These are phyloP conservation scores for Exocentrus adspersus DNA, from an alignment of 2,888 invertebrate species.

Conservation along the genomic window DNA sequence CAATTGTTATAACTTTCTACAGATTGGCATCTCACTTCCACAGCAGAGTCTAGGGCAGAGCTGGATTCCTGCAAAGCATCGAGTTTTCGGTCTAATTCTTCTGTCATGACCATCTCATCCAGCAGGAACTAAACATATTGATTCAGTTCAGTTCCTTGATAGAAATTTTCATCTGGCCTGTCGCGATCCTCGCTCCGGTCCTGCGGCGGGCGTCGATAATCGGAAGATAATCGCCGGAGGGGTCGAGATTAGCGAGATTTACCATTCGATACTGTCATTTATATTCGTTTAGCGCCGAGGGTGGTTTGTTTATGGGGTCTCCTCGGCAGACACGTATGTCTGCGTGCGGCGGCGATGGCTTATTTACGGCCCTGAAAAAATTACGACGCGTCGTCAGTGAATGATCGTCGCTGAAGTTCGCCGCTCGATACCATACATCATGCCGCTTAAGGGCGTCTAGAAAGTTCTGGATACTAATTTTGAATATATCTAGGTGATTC, in stretches of 20 bases:
- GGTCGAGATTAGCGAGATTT: slow-evolving; percentile 62
- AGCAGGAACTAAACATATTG: too few relatives aligned
- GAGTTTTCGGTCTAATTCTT: too few relatives aligned
- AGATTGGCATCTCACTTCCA: too few relatives aligned
- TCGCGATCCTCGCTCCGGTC: background rate
- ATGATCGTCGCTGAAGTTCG: slow-evolving; percentile 50
- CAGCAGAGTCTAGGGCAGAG: too few relatives aligned
- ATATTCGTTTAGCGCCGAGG: slow-evolving; percentile 59
- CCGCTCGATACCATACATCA: slow-evolving; percentile 18
- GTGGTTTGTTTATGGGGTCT: slow-evolving; percentile 48
- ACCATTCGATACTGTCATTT: slow-evolving; percentile 62
- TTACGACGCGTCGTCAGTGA: slow-evolving; percentile 55
- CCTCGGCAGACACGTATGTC: slow-evolving; percentile 47
- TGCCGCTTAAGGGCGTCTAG: background rate
- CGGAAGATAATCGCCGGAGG: slow-evolving; percentile 58
- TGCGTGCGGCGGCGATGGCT: slow-evolving; percentile 46
- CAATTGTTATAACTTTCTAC: too few relatives aligned
- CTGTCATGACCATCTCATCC: too few relatives aligned
- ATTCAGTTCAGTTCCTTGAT: too few relatives aligned
- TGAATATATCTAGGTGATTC: too few relatives aligned
- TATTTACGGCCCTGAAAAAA: slow-evolving; percentile 59
- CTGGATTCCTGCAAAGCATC: too few relatives aligned
- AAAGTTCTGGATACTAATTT: background rate
- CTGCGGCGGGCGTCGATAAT: slow-evolving; percentile 56
- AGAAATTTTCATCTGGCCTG: too few relatives aligned